These are phyloP conservation scores for Smithornis capensis DNA, from an alignment of 2,113 vertebrate genomes.

Conservation along the genomic window DNA sequence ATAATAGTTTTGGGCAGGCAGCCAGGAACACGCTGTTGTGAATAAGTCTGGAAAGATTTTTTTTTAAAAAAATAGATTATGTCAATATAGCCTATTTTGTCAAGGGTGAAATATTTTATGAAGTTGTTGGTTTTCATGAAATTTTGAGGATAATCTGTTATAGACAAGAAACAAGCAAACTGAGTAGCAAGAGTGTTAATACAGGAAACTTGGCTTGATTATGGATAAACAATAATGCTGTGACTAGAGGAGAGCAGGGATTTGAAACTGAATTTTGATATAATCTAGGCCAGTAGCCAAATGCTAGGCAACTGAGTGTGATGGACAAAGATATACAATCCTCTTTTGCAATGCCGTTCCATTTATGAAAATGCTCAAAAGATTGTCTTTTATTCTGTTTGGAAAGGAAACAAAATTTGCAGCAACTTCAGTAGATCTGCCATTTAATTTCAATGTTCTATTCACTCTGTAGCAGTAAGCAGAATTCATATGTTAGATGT, in stretches of 20 bases:
- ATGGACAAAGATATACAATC: background rate
- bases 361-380: conserved; percentile 18
- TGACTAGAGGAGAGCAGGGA: background rate
- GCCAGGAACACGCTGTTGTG: background rate
- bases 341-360: background rate
- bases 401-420: background rate
- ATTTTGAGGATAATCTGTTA: background rate
- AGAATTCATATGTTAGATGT: background rate
- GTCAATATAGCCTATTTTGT: background rate
- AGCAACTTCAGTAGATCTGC: background rate
- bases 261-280: background rate
- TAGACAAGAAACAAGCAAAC: background rate
- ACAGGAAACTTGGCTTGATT: background rate
- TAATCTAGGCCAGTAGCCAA: conserved; percentile 23
- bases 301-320: background rate
- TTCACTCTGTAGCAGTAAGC: background rate
- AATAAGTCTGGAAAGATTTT: background rate
- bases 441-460: background rate
- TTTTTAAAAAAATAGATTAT: background rate
- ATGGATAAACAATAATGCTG: background rate
- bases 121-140: background rate
- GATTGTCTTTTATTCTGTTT: background rate
- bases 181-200: background rate
- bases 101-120: background rate
- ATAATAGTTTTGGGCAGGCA: conserved; percentile 17